A percentile compares a stretch with the other conserved stretches of the same genome.
These are phyloP conservation scores for Datnioides undecimradiatus DNA, from an alignment of 2,113 vertebrate species.

Conservation along the genomic window DNA sequence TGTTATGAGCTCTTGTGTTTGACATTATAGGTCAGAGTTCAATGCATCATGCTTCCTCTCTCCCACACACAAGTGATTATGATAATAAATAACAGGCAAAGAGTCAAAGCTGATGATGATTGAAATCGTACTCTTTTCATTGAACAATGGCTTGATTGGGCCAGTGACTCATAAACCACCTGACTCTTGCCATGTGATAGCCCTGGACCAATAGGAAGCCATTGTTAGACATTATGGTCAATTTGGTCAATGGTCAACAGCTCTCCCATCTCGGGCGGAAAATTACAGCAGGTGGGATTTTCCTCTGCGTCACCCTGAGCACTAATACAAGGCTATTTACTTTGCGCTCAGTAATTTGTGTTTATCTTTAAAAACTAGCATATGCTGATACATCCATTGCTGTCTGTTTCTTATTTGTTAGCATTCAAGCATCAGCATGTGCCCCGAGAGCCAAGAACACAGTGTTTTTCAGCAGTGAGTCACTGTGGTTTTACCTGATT, in stretches of 20 bases:
- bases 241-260: neutral
- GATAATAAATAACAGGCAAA: constrained; percentile 9
- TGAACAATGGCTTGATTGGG: neutral
- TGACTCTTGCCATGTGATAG: neutral
- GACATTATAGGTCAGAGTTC: constrained; percentile 24
- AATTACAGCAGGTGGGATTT: constrained; percentile 20
- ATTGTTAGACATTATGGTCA: constrained; percentile 12
- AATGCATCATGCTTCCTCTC: constrained; percentile 11
- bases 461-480: constrained; percentile 5
- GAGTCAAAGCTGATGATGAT: constrained; percentile 10
- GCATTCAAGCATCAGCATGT: neutral
- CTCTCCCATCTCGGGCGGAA: neutral
- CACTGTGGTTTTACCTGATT: constrained; percentile 45
- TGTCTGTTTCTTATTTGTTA: constrained; percentile 6
- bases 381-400: neutral
- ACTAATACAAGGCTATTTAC: constrained; percentile 14
- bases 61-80: constrained; percentile 26
- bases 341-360: constrained; percentile 7
- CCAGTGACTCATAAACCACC: constrained; percentile 11
- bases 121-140: neutral
- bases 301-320: constrained; percentile 16
- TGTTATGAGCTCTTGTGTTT: constrained; percentile 4
- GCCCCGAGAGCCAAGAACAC: neutral
- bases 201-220: neutral
- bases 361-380: constrained; percentile 9